phyloP scores from a whole-genome alignment of 92 coral and sea anemone species.

The Zoanthus sansibaricus region DNA sequence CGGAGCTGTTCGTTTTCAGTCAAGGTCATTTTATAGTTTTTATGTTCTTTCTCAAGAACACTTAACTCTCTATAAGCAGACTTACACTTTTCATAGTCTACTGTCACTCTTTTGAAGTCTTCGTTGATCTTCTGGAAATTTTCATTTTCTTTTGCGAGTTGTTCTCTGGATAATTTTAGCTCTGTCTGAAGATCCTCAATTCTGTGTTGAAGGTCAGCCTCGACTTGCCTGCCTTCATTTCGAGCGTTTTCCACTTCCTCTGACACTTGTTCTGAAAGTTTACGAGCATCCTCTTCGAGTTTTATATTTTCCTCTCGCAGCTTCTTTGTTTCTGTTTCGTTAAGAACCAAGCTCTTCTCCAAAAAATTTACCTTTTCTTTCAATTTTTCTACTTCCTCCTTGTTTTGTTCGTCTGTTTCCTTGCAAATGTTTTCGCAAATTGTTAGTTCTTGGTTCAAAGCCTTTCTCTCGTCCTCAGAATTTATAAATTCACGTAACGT shows the following conservation, averaged over 20 bases:
- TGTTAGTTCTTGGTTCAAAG: neutral
- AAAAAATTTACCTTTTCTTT: neutral
- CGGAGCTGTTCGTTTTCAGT: neutral
- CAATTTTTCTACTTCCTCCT: neutral
- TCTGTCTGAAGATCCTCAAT: constrained; percentile 24
- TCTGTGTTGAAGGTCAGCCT: constrained; percentile 19
- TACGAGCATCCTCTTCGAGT: constrained; percentile 28
- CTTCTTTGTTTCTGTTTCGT: neutral
- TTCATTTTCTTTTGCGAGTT: constrained; percentile 17
- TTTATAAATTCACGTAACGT: neutral
- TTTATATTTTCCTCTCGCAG: constrained; percentile 20
- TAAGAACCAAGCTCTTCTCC: neutral
- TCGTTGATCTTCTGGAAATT: neutral
- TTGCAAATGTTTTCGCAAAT: neutral
- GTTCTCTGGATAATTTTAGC: neutral
- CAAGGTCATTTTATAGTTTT: neutral
- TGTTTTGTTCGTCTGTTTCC: neutral
- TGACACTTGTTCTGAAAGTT: constrained; percentile 47
- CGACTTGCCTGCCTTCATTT: constrained; percentile 33
- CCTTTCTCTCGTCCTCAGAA: constrained; percentile 5
- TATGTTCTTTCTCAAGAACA: constrained; percentile 5
- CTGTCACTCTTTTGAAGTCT: constrained; percentile 14
- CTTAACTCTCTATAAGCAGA: neutral
- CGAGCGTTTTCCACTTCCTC: constrained; percentile 44
- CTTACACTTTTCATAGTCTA: constrained; percentile 16